Percentiles rank a stretch among this genome's conserved stretches.
These are phyloP conservation scores for Arnoldichthys spilopterus DNA, from an alignment of 2,797 vertebrate genomes.

Conservation along the genomic window DNA sequence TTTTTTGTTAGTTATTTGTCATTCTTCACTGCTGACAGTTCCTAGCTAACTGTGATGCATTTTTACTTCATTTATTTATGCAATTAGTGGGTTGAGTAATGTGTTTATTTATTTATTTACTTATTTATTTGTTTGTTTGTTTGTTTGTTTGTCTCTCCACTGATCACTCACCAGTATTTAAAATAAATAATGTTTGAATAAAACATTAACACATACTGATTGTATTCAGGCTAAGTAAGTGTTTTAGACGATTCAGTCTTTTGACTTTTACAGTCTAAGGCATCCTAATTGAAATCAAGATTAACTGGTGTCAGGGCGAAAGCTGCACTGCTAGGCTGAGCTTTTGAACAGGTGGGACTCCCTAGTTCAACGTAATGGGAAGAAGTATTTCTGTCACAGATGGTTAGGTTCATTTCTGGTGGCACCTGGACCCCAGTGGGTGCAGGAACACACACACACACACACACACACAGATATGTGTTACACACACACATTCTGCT, in stretches of 20 bases:
- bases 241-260: constrained; percentile 2
- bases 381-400: constrained; percentile 56
- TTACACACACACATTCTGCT: constrained; percentile 33
- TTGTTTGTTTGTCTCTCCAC: no score
- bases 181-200: no score
- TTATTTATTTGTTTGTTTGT: no score
- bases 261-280: constrained; percentile 28
- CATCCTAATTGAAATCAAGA: constrained; percentile 47
- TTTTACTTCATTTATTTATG: neutral
- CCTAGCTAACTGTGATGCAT: neutral
- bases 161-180: neutral
- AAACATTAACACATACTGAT: no score
- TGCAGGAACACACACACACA: constrained; percentile 23
- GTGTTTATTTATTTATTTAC: no score
- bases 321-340: constrained; percentile 26
- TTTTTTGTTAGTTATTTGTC: neutral
- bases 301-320: constrained; percentile 32
- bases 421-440: constrained; percentile 51
- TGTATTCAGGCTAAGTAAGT: constrained; percentile 2
- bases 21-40: constrained; percentile 15
- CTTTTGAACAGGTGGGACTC: constrained; percentile 49
- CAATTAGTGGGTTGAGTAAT: neutral
- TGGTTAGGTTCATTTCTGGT: constrained; percentile 56
- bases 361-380: constrained; percentile 49
- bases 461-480: constrained; percentile 13